Evolutionary conservation across 2,113 vertebrate species (phyloP), one percentile per base, ranked within the genome.

Genomic region (Vulpes ferrilata): DNA sequence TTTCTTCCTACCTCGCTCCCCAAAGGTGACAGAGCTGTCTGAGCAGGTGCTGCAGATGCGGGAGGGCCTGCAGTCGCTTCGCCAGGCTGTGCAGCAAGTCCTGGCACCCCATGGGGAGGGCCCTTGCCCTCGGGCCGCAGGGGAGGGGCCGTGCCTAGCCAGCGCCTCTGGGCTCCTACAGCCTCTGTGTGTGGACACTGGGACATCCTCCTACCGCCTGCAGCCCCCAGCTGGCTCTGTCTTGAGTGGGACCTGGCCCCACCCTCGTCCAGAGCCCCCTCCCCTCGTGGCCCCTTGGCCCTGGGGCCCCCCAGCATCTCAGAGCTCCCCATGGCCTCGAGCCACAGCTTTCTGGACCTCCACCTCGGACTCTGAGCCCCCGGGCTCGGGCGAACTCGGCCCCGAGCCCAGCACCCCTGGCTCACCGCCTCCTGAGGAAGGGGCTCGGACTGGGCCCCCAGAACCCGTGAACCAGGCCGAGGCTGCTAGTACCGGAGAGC

Each of bases 1-100:
- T 55, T 32, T 23, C 25, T n/a, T 79, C 17, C 43, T 79, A 13
- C 59, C 62, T 92, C 60, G 60, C 38, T 35, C 20, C 25, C 73
- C 7, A 1, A 84, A 99, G 98, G 98, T 99, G 90, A 93, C 89
- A 12, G 98, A 99, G 83, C 96, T 98, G 51, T 98, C 98, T 0
- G 98, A 98, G 51, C 98, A 98, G 94, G 98, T 98, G 78, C 98
- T 98, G 79, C 98, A 99, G 96, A 98, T 98, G 97, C 98, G 98
- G 4, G 98, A 98, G 85, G 98, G 98, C 5, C 97, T 99, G 25
- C 98, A 98, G 86, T 97, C 98, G 0, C 98, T 98, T n/a, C 98
- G 98, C 35, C 98, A 98, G 86, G 98, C 98, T 0, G 96, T 99
- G 62, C 98, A 99, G 88, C 96, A 98, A 16, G 93, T 98, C 53